A percentile compares a stretch with the other conserved stretches of the same genome.
Conservation (phyloP, 2,113 vertebrate genomes). For the Penelope pileata region DNA sequence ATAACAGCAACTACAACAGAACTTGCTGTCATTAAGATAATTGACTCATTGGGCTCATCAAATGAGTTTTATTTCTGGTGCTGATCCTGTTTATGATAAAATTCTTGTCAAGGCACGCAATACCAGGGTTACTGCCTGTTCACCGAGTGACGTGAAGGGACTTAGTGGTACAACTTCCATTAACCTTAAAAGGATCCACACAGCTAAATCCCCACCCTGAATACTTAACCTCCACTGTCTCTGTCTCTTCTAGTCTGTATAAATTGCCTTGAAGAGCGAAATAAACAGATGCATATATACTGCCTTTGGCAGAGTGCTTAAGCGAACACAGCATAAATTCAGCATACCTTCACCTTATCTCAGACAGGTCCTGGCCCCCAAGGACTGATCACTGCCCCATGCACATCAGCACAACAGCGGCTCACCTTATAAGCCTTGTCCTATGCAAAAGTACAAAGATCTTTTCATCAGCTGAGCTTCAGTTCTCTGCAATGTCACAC, state of each 20-base stretch:
- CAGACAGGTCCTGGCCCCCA: neutral
- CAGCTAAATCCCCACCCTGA: constrained; percentile 28
- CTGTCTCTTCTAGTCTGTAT: constrained; percentile 27
- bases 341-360: neutral
- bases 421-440: neutral
- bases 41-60: neutral
- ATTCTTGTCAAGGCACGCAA: neutral
- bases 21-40: neutral
- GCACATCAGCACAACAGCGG: neutral
- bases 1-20: neutral
- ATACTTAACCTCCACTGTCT: constrained; percentile 42
- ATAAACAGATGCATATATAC: neutral
- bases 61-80: neutral
- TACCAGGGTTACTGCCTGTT: neutral
- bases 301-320: neutral
- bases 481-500: neutral
- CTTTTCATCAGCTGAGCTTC: neutral
- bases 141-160: neutral
- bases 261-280: constrained; percentile 18
- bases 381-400: neutral
- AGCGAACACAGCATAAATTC: neutral
- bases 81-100: neutral
- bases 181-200: constrained; percentile 46
- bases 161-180: constrained; percentile 19
- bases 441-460: neutral